Percentiles rank a stretch among this genome's conserved stretches.
Evolutionary conservation across 2,797 vertebrate genomes (phyloP).

Genomic region (Chromis chromis): DNA sequence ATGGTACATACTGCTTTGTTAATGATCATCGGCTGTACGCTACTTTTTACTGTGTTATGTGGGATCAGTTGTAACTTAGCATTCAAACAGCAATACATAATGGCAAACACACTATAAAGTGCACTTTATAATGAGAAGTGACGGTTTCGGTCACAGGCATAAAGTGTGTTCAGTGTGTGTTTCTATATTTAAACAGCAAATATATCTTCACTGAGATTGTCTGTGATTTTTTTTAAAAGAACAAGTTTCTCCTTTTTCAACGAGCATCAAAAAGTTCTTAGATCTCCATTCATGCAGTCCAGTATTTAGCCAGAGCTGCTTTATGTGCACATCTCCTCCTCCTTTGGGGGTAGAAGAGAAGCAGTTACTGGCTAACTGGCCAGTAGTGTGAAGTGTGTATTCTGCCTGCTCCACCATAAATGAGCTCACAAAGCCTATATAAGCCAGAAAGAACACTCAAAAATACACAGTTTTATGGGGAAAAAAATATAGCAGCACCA

Average conservation of each 20-base stretch:
- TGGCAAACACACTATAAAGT: too few species aligned
- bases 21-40: too few species aligned
- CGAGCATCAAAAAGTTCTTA: conserved; percentile 34
- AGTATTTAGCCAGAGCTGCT: conserved; percentile 35
- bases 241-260: conserved; percentile 34
- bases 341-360: conserved; percentile 38
- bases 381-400: conserved; percentile 23
- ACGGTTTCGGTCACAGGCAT: too few species aligned
- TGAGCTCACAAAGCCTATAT: conserved; percentile 23
- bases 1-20: too few species aligned
- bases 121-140: too few species aligned
- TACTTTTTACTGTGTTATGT: too few species aligned
- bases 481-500: conserved; percentile 14
- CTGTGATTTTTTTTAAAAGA: not conserved
- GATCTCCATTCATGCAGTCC: conserved; percentile 23
- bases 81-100: too few species aligned
- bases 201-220: not conserved
- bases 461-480: not conserved
- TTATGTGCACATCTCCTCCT: conserved; percentile 34
- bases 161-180: not conserved
- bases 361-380: conserved; percentile 48
- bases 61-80: too few species aligned
- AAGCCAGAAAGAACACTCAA: conserved; percentile 17
- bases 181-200: not conserved
- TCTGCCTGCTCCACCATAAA: conserved; percentile 42